Conservation (phyloP, 2,888 invertebrate species). For the Brachypalpus laphriformis region DNA sequence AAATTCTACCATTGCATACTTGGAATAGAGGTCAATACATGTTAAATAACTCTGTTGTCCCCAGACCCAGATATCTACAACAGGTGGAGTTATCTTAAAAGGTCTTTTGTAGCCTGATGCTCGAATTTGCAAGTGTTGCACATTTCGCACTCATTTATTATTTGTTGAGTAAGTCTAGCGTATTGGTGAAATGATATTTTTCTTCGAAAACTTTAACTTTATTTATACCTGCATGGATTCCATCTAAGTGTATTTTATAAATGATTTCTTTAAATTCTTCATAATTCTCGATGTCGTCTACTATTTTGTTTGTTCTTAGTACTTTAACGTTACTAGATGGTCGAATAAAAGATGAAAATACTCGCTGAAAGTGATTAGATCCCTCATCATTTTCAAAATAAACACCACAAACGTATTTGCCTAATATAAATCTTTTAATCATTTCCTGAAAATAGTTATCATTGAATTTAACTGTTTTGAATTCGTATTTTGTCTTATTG, state of each 20-base stretch:
- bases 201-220: conserved; percentile 12
- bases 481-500: neutral
- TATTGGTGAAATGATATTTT: conserved; percentile 23
- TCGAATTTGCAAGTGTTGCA: conserved; percentile 61
- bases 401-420: neutral
- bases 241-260: neutral
- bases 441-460: conserved; percentile 8
- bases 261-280: neutral
- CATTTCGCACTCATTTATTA: conserved; percentile 57
- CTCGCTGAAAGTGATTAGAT: conserved; percentile 12
- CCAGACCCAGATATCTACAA: conserved; percentile 63
- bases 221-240: conserved; percentile 7
- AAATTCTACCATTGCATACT: conserved; percentile 57
- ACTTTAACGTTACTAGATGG: neutral
- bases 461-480: conserved; percentile 10
- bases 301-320: conserved; percentile 2
- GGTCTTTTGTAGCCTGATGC: conserved; percentile 55
- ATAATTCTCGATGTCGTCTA: neutral
- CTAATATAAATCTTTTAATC: conserved; percentile 13
- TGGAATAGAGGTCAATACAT: conserved; percentile 59
- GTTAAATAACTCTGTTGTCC: conserved; percentile 52
- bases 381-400: conserved; percentile 20
- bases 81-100: conserved; percentile 60
- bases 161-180: conserved; percentile 49
- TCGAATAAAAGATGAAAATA: conserved; percentile 6